Percentiles rank a stretch among this genome's conserved stretches.
These are phyloP conservation scores for honey bee (Apis mellifera) DNA, from an alignment of 1,140 invertebrate species.

Conservation along the genomic window Amel_HAv3.1 CM009936.2:14710001-14710500, in stretches of 20 bases:
- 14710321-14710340: too few species aligned
- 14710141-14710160: background rate
- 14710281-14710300: too few species aligned
- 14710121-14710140: conserved; percentile 23
- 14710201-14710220: background rate
- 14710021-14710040: conserved; percentile 61
- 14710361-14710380: background rate
- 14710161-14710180: background rate
- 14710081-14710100: conserved; percentile 63
- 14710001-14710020: conserved; percentile 58
- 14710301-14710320: too few species aligned
- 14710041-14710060: conserved; percentile 44
- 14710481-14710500: background rate
- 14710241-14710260: too few species aligned
- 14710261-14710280: too few species aligned
- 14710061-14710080: conserved; percentile 58
- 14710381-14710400: background rate
- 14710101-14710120: conserved; percentile 57
- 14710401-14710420: background rate
- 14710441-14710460: background rate
- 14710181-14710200: background rate
- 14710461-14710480: background rate
- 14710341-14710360: too few species aligned
- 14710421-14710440: background rate
- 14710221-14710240: background rate